These are phyloP conservation scores for Gopherus evgoodei DNA, from an alignment of 2,113 vertebrate genomes.

Conservation along the genomic window DNA sequence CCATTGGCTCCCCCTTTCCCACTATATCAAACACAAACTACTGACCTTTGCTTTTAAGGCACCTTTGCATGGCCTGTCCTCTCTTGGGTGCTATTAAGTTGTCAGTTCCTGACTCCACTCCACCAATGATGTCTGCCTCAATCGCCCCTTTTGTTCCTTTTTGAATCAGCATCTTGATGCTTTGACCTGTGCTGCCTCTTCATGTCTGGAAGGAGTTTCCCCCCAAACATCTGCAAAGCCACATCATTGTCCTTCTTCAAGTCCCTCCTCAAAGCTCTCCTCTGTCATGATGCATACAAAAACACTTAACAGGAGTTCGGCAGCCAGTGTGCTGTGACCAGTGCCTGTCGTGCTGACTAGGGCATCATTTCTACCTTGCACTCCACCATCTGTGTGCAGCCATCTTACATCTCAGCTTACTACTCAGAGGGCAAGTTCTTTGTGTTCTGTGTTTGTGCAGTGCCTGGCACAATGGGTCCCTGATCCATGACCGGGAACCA, in stretches of 20 bases:
- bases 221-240: not conserved
- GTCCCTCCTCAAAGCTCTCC: not conserved
- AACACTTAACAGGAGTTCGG: not conserved
- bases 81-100: not conserved
- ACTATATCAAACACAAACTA: not conserved
- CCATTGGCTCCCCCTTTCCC: not conserved
- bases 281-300: not conserved
- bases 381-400: no score
- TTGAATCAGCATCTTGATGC: not conserved
- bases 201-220: not conserved
- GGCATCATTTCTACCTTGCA: no score
- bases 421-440: not conserved
- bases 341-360: not conserved
- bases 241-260: not conserved
- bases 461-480: not conserved
- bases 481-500: not conserved
- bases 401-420: not conserved
- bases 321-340: not conserved
- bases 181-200: not conserved
- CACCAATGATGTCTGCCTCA: accelerated
- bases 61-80: not conserved
- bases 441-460: not conserved
- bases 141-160: not conserved
- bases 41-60: not conserved
- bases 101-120: not conserved